Evolutionary conservation across 2,888 invertebrate species (phyloP), one percentile per base, ranked within the genome.

Genomic region (Invenusta paracnida): DNA sequence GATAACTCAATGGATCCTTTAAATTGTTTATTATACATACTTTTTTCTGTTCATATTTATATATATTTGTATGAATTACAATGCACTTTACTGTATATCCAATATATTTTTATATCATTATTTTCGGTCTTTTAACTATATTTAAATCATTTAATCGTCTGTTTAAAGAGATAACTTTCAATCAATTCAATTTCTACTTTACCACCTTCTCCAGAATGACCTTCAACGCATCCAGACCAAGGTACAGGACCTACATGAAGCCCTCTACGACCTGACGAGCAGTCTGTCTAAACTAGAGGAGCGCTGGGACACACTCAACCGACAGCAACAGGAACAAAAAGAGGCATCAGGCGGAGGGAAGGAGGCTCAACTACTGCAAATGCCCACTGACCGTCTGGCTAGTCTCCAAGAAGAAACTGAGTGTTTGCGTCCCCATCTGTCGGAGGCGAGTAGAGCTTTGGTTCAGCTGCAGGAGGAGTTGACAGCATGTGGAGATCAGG

Each of bases 221-320:
- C 73, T 73, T 73, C 73, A 73, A 73, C 73, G 73, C 73, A 73
- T 73, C 27, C 73, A 73, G 73, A 13, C 73, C 2, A 5, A 23
- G 17, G 27, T 73, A 2, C 73, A 73, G 27, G 73, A 73, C 73
- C 73, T 73, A 2, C 17, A 73, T 23, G 73, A 73, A 2, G 73
- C 73, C 27, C 27, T 73, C 17, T 23, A 73, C 27, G 73, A 73
- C 27, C 23, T 73, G 23, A 23, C 17, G 17, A 73, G 73, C 27
- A 73, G 73, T 23, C 27, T 73, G 2, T 13, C 73, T 73, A 5
- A 23, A 5, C 27, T 73, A 23, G 73, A 73, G 27, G 73, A 73
- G 27, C 73, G 73, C 73, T 73, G 73, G 73, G 73, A 23, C 23
- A 73, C 73, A 2, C 27, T 73, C 11, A 48, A 48, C 17, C 48